Base-by-base conservation (phyloP, 2,113 vertebrate genomes). In the Montifringilla adamsi region DNA sequence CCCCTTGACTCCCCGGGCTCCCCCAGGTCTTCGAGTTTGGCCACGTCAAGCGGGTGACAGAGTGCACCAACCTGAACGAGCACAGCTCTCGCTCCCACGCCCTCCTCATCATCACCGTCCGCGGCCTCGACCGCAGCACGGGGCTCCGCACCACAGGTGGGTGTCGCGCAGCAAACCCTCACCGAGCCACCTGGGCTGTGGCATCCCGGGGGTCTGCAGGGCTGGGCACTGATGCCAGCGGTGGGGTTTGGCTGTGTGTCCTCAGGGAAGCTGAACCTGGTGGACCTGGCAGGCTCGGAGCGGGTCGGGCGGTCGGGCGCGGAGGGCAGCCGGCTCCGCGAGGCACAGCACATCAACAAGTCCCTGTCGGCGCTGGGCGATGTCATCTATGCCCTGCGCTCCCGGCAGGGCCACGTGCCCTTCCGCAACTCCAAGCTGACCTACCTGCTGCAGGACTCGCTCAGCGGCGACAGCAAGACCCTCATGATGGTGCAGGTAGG, bases 391-490 rank as follows among this genome's bases (percentile, higher is more conserved):
- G 99, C 99, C 2, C 98, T 99, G 96, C 98, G 99, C 18, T 97
- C 98, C 68, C 98, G 98, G 9, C 99, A 99, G 97, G 97, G 98
- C 24, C 99, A 99, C 6, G 98, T 99, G 81, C 99, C 99, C 26
- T 99, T 99, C 97, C 98, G 99, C 62, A 99, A 99, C 98, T 99
- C 99, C 9, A 99, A 99, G 60, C 99, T 99, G 93, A 99, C 99
- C 33, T 99, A 99, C 98, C 98, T 99, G 81, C 99, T 99, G 77
- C 99, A 99, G 96, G 99, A 99, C 98, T 99, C 99, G 0, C 98
- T 99, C 85, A 99, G 97, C 0, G 99, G 99, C 0, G 99, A 99
- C 97, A 99, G 99, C 98, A 99, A 99, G 98, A 99, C 99, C 2
- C 98, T 99, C 85, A 99, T 99, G 98, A 98, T 99, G 98, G 99